Conservation (phyloP, 2,888 invertebrate genomes). For the Cinara cedri region DNA sequence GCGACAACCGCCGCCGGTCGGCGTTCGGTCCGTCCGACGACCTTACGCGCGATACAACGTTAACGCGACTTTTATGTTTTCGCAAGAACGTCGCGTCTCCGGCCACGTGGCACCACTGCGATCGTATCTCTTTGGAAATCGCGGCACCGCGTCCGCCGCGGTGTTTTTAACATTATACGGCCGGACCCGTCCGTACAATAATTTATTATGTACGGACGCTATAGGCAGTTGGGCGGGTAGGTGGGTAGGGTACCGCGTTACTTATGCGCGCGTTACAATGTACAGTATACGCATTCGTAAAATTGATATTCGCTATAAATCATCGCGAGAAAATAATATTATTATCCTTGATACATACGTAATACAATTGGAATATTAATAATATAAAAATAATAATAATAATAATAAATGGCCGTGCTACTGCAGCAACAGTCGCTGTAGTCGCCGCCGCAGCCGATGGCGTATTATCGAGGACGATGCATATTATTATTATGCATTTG, state of each 20-base stretch:
- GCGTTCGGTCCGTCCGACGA: background rate
- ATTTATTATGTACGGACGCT: too few species aligned
- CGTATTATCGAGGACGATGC: too few species aligned
- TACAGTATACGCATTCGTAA: background rate
- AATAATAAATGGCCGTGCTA: too few species aligned
- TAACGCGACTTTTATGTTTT: background rate
- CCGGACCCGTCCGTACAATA: background rate
- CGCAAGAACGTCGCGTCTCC: background rate
- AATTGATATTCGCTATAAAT: background rate
- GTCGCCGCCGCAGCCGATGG: too few species aligned
- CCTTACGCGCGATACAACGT: background rate
- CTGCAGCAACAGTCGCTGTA: too few species aligned
- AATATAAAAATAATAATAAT: background rate
- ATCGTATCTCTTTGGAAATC: background rate
- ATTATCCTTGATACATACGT: background rate
- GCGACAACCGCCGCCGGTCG: too few species aligned
- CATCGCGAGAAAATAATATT: background rate
- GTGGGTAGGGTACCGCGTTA: too few species aligned
- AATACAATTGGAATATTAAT: background rate
- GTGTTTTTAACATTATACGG: background rate
- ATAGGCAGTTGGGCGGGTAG: too few species aligned
- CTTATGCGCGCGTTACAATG: too few species aligned
- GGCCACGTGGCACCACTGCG: background rate
- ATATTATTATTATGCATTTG: too few species aligned
- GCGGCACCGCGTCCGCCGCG: background rate